Evolutionary conservation across 2,888 invertebrate genomes (phyloP).

Genomic region (Erebia aethiops): DNA sequence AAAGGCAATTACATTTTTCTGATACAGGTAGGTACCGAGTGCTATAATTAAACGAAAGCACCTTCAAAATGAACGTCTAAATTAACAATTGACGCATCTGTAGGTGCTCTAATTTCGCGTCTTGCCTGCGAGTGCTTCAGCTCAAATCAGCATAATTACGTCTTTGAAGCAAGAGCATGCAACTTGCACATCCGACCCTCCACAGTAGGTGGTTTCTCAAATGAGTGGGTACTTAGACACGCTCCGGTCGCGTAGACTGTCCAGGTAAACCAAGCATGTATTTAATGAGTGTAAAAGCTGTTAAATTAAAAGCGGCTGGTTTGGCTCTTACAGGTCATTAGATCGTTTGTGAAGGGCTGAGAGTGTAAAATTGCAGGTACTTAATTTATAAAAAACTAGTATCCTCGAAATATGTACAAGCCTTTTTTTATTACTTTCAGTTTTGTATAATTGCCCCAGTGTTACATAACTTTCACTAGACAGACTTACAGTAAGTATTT

Average conservation of each 20-base stretch:
- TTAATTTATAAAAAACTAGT: too few relatives aligned
- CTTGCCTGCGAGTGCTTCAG: conserved; percentile 37
- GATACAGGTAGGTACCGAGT: not conserved
- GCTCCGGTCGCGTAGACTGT: conserved; percentile 36
- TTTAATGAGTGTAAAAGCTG: conserved; percentile 25
- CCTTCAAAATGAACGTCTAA: conserved; percentile 20
- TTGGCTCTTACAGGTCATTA: not conserved
- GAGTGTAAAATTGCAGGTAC: too few relatives aligned
- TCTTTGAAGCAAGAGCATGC: conserved; percentile 40
- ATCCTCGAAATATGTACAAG: too few relatives aligned
- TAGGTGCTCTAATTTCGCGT: conserved; percentile 39
- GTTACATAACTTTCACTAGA: too few relatives aligned
- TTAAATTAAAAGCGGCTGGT: conserved; percentile 24
- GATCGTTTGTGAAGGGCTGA: not conserved
- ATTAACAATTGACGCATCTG: conserved; percentile 31
- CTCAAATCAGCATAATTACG: conserved; percentile 42
- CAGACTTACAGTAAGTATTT: too few relatives aligned
- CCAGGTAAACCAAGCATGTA: conserved; percentile 30
- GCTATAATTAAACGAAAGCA: not conserved
- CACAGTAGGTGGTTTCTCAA: conserved; percentile 39
- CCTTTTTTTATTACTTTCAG: too few relatives aligned
- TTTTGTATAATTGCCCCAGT: too few relatives aligned
- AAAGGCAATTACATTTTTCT: too few relatives aligned
- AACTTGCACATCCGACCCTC: conserved; percentile 42
- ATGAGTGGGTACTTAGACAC: conserved; percentile 40